Evolutionary conservation across 2,113 vertebrate species (phyloP), one percentile per base, ranked within the genome.

Genomic region (Taurulus bubalis): DNA sequence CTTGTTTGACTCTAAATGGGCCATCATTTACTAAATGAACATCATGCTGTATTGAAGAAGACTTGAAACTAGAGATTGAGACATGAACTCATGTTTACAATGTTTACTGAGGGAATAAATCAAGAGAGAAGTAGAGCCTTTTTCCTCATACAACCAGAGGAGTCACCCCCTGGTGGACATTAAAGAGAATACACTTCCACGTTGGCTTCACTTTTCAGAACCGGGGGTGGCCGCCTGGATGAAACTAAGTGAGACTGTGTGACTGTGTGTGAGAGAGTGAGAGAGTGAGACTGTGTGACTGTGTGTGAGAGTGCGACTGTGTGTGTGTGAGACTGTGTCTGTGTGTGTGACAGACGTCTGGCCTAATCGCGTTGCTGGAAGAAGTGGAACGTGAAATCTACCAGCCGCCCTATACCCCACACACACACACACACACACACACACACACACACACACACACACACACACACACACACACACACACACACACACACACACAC

Each of bases 311-410:
- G 30, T 58, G 78, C 49, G 75, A 47, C 49, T 79, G 71, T 82
- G 66, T 77, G 83, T 72, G 72, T 71, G 67, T 77, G 76, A 73
- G 71, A 67, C 4, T 58, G 40, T 59, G 79, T 56, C 67, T 49
- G 64, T 75, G 69, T 82, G 82, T 85, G 86, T 79, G 93, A 92
- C 91, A 89, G 92, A 92, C 91, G 83, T 94, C 88, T 90, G 92
- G 90, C 85, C 92, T 94, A 93, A 94, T 94, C 92, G 89, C 82
- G 78, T 92, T 81, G 91, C 86, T 81, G 80, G 80, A 92, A 90
- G 93, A 94, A 95, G 93, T 94, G 90, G 92, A 85, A 93, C 89
- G 91, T 94, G 91, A 94, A 93, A 95, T 95, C 90, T 77, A 93
- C 89, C 91, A 91, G 90, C 80, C 89, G 18, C 85, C 79, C 75